Evolutionary conservation across 2,113 vertebrate genomes (phyloP).

Genomic region (Silurus glanis): DNA sequence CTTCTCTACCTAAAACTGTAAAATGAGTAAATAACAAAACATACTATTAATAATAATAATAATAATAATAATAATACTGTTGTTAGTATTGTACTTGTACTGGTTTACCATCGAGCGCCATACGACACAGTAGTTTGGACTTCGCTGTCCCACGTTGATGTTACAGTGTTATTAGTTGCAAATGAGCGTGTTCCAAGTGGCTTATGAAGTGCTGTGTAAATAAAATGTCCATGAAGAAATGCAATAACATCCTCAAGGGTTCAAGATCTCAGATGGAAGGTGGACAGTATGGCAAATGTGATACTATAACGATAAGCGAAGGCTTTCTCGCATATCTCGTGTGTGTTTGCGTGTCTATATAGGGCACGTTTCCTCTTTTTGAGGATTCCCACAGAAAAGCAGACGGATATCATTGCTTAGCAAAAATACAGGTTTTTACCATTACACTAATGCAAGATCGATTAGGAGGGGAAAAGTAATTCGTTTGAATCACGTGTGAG

Average conservation of each 20-base stretch:
- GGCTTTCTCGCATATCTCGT: neutral
- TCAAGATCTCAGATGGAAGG: neutral
- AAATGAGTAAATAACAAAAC: neutral
- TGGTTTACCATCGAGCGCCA: neutral
- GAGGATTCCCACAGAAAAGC: neutral
- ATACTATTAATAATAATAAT: neutral
- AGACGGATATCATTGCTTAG: neutral
- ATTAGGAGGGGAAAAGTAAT: neutral
- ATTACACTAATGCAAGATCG: neutral
- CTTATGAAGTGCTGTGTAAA: slow-evolving; percentile 14
- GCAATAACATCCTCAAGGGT: neutral
- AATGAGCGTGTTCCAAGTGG: neutral
- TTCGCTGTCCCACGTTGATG: neutral
- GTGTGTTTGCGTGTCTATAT: no score
- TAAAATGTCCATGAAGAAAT: neutral
- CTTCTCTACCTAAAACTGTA: neutral
- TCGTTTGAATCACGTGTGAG: neutral
- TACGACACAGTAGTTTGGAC: neutral
- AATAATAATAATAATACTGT: no score
- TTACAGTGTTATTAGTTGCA: neutral
- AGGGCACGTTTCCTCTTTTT: neutral
- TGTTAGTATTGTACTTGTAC: neutral
- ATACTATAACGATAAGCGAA: neutral
- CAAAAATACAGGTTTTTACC: neutral
- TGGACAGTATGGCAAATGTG: neutral